phyloP scores from a whole-genome alignment of 2,113 vertebrate genomes.

The Diglossa brunneiventris region DNA sequence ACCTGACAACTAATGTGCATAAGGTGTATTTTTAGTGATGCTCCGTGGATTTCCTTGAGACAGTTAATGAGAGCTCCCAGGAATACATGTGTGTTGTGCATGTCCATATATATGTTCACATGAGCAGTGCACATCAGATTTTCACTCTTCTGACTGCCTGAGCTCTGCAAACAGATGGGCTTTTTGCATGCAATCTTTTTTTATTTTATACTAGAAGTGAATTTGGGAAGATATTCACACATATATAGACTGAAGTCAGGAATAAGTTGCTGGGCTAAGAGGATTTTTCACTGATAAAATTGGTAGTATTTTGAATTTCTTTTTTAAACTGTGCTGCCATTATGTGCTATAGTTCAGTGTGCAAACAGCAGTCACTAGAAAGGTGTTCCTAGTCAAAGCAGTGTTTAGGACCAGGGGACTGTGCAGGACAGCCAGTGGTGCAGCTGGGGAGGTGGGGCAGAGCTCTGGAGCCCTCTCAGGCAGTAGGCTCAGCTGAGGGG shows the following conservation, averaged over 20 bases:
- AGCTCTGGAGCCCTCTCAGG: background rate
- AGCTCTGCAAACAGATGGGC: background rate
- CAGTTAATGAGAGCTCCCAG: background rate
- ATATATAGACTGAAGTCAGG: background rate
- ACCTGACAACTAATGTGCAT: background rate
- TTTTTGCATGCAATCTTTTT: background rate
- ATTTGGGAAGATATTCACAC: background rate
- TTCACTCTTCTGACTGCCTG: background rate
- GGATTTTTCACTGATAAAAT: background rate
- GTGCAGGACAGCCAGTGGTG: background rate
- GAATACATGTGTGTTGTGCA: background rate
- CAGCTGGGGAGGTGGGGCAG: background rate
- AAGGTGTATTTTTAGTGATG: background rate
- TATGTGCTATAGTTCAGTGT: background rate
- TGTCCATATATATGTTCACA: background rate
- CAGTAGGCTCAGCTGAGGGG: background rate
- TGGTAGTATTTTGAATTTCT: background rate
- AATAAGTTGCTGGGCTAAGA: background rate
- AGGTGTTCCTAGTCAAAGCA: background rate
- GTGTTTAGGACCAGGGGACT: accelerated
- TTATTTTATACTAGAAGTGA: background rate
- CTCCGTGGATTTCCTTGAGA: background rate
- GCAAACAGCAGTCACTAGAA: background rate
- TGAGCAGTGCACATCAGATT: background rate
- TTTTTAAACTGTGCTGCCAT: background rate